Evolutionary conservation across 2,888 invertebrate species (phyloP), one percentile per base, ranked within the genome.

Genomic region (Cantharis nigra): DNA sequence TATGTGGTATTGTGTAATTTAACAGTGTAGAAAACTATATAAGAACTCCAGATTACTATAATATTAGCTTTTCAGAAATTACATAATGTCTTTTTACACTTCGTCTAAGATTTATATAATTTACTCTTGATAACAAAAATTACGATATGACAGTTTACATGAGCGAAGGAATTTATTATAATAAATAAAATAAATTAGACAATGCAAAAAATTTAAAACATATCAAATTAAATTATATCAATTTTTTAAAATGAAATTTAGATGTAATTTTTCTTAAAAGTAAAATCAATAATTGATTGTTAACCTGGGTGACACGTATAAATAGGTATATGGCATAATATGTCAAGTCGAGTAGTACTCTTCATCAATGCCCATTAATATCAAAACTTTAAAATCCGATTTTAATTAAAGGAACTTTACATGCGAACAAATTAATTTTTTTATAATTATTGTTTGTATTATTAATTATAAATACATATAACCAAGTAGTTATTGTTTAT

Each of bases 281-380:
- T 49, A 49, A 49, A 67, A 67, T 67, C 64, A 20, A 64, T 67
- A 23, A 67, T 67, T 67, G 65, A 67, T 67, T 67, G 65, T 67
- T 23, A 67, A n/a, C 13, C 13, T 26, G 18, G 9, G 7, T 23
- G 49, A 5, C 49, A n/a, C 5, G n/a, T 13, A 67, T 23, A n/a
- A n/a, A n/a, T n/a, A 67, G 11, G 23, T 67, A n/a, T 9, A 67
- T 67, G 65, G 65, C 65, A 67, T 26, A 20, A 20, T 20, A 20
- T 67, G 65, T 67, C 65, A 67, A 20, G 5, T 67, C 65, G n/a
- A 67, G 65, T 13, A 20, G 65, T 13, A 20, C 23, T n/a, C 65
- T 67, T 67, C 13, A 67, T 67, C 65, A 67, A 67, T n/a, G 9
- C 23, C 65, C 9, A n/a, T 67, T 67, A 67, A 65, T 23, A n/a